These are phyloP conservation scores for Ferdinandea cuprea DNA, from an alignment of 2,888 invertebrate species.

Conservation along the genomic window DNA sequence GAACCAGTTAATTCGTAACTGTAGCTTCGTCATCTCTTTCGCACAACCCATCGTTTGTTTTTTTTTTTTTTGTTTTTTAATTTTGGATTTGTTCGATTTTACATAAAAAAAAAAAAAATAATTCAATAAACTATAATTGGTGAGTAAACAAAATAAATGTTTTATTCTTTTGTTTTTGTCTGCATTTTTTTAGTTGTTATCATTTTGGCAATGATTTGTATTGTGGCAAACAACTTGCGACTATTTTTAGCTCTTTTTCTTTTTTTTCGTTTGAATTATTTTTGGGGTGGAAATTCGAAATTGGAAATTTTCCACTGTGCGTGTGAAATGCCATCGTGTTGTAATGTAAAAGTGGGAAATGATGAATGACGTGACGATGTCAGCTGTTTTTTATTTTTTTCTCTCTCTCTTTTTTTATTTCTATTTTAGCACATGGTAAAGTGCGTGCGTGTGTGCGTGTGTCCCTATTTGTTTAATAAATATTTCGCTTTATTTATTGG, in stretches of 20 bases:
- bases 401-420: too few species aligned
- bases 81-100: slow-evolving; percentile 9
- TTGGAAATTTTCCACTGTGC: slow-evolving; percentile 54
- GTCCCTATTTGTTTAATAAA: too few species aligned
- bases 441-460: too few species aligned
- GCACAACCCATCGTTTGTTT: slow-evolving; percentile 15
- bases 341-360: too few species aligned
- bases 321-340: neutral
- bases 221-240: neutral
- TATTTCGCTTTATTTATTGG: too few species aligned
- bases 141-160: slow-evolving; percentile 51
- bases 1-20: slow-evolving; percentile 34
- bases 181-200: neutral
- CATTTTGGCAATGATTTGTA: neutral
- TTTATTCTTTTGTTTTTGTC: slow-evolving; percentile 11
- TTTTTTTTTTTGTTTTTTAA: slow-evolving; percentile 3
- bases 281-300: slow-evolving; percentile 23
- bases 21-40: slow-evolving; percentile 44
- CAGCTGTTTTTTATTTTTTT: slow-evolving; percentile 40
- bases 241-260: neutral
- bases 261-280: slow-evolving; percentile 6
- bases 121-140: slow-evolving; percentile 7
- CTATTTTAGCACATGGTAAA: neutral
- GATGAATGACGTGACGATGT: slow-evolving; percentile 15
- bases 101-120: neutral